Percentiles rank a stretch among this genome's conserved stretches.
Conservation (phyloP, 1,140 invertebrate species). For the Formica exsecta region DNA sequence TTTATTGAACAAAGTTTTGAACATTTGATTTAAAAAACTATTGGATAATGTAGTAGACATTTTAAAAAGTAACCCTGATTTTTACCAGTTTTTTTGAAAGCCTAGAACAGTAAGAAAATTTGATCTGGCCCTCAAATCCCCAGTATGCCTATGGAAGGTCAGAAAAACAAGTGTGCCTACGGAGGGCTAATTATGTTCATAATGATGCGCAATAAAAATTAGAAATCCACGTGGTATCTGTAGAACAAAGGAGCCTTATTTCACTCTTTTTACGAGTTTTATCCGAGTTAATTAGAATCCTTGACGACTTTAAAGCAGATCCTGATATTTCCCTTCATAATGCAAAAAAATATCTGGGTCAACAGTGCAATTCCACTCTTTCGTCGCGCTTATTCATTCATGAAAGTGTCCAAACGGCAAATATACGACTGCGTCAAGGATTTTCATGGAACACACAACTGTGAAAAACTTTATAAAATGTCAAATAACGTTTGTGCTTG, state of each 20-base stretch:
- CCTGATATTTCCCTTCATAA: not conserved
- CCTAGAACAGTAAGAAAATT: too few species aligned
- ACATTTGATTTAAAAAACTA: too few species aligned
- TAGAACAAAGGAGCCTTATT: not conserved
- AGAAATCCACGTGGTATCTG: not conserved
- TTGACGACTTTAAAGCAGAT: not conserved
- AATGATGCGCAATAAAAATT: slow-evolving; percentile 9
- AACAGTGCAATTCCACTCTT: not conserved
- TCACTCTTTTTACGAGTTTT: not conserved
- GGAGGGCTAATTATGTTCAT: not conserved
- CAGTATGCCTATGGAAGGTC: too few species aligned
- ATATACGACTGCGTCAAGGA: not conserved
- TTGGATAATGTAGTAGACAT: too few species aligned
- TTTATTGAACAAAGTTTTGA: too few species aligned
- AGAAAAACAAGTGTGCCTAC: too few species aligned
- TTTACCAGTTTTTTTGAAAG: too few species aligned
- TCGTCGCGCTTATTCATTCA: slow-evolving; percentile 8
- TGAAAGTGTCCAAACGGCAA: not conserved
- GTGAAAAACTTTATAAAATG: not conserved
- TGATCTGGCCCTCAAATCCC: too few species aligned
- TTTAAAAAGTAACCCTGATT: too few species aligned
- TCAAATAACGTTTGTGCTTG: not conserved
- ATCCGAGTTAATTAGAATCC: not conserved
- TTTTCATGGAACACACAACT: slow-evolving; percentile 9
- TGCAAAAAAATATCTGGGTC: slow-evolving; percentile 15